Evolutionary conservation across 2,888 invertebrate species (phyloP).

Genomic region (Drosophila stalkeri): DNA sequence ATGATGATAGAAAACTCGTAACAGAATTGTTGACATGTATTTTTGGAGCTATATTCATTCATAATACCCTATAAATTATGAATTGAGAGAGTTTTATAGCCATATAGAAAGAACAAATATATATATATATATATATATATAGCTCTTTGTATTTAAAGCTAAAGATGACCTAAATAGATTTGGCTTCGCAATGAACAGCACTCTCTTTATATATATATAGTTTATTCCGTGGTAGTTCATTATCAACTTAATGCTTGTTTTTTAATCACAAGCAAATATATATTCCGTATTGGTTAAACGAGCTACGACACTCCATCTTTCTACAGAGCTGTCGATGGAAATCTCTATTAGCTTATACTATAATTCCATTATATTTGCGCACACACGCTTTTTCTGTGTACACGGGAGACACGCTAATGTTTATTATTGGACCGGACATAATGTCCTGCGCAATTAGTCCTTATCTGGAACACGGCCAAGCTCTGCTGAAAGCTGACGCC

Average conservation of each 20-base stretch:
- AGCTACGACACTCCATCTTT: background rate
- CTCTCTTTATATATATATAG: background rate
- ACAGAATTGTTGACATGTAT: slow-evolving; percentile 17
- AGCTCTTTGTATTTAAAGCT: background rate
- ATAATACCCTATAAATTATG: background rate
- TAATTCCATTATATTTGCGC: background rate
- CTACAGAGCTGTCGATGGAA: slow-evolving; percentile 17
- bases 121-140: too few relatives aligned
- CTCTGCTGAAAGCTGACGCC: slow-evolving; percentile 29
- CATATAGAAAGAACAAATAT: background rate
- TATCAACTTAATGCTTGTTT: slow-evolving; percentile 1
- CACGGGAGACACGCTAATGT: slow-evolving; percentile 30
- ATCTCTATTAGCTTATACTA: slow-evolving; percentile 9
- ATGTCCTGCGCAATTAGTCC: slow-evolving; percentile 41
- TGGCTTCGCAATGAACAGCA: too few relatives aligned
- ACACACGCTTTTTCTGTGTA: slow-evolving; percentile 14
- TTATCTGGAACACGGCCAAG: slow-evolving; percentile 26
- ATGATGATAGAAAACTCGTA: slow-evolving; percentile 18
- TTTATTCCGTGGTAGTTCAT: background rate
- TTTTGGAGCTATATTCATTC: slow-evolving; percentile 4
- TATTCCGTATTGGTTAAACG: background rate
- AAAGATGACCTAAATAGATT: slow-evolving; percentile 3
- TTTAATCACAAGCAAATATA: background rate
- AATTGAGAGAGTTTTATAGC: too few relatives aligned
- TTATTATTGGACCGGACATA: slow-evolving; percentile 20